Base-by-base conservation (phyloP, 2,888 invertebrate genomes). In the Polymixis flavicincta region DNA sequence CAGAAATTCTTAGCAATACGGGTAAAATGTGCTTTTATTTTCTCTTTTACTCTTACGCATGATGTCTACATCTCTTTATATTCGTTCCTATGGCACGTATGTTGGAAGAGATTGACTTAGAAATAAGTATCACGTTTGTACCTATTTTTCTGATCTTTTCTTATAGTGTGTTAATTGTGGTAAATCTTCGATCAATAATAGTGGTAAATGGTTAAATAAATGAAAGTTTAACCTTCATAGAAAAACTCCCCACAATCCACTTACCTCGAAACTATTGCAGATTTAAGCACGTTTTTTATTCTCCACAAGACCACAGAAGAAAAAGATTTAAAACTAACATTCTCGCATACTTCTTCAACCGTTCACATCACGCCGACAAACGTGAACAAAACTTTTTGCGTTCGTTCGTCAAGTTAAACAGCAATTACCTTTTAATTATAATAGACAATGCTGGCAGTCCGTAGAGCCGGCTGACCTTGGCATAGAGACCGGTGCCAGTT, bases 391-490 rank as follows among this genome's bases (percentile, higher is more conserved):
- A 70, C 32, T 60, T 50, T 79, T 81, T 78, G 59, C 59, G 69
- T 71, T 74, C 52, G n/a, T 60, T 32, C 79, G 45, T 73, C 61
- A 74, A 83, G 83, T 71, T 68, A 78, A 83, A 74, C 50, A 83
- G 52, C 83, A 81, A 83, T 74, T 79, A 82, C 59, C 59, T 76
- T 65, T 82, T 83, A 74, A 82, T 83, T 71, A 74, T 78, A 67
- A 83, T 83, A 82, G 80, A 82, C 82, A 84, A 82, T 80, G 82
- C 84, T 82, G 84, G 71, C 73, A 67, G 71, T 55, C 67, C 54
- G 80, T 63, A 84, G 74, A 84, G 80, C 78, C 60, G 64, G 85
- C 55, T 68, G 85, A 65, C 84, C 84, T 84, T 84, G 84, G 84
- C 82, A 85, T 82, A 84, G 82, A 84, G 84, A 75, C 71, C 63